These are phyloP conservation scores for Eutolmus rufibarbis DNA, from an alignment of 2,888 invertebrate species.

Conservation along the genomic window DNA sequence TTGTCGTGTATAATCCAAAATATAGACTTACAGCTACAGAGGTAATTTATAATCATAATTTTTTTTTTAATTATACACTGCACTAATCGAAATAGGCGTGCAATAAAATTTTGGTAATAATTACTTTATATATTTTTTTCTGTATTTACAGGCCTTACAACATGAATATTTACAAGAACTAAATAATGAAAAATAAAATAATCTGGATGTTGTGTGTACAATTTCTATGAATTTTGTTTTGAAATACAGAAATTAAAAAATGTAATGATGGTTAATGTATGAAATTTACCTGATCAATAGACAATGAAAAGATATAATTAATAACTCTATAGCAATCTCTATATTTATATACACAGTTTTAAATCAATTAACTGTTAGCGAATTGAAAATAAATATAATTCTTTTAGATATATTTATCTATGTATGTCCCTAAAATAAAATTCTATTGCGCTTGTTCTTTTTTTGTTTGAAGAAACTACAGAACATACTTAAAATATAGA, in stretches of 20 bases:
- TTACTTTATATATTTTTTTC: neutral
- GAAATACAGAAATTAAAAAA: neutral
- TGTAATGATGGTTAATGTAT: neutral
- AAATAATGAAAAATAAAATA: conserved; percentile 45
- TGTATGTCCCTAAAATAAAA: too few relatives aligned
- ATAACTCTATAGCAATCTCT: too few relatives aligned
- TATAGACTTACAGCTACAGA: conserved; percentile 77
- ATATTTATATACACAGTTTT: too few relatives aligned
- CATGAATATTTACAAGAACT: conserved; percentile 56
- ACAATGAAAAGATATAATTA: too few relatives aligned
- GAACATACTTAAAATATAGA: too few relatives aligned
- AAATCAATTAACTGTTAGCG: too few relatives aligned
- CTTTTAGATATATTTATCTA: too few relatives aligned
- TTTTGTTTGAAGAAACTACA: too few relatives aligned
- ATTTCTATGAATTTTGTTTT: neutral
- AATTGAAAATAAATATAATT: too few relatives aligned
- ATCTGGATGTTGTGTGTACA: neutral
- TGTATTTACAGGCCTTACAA: conserved; percentile 54
- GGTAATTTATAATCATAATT: conserved; percentile 62
- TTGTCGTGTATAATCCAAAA: conserved; percentile 81
- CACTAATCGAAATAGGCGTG: too few relatives aligned
- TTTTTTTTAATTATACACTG: too few relatives aligned
- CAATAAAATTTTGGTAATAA: neutral
- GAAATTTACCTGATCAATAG: neutral
- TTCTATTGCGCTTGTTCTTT: too few relatives aligned